Conservation (phyloP, 2,888 invertebrate species). For the Incurvaria masculella region DNA sequence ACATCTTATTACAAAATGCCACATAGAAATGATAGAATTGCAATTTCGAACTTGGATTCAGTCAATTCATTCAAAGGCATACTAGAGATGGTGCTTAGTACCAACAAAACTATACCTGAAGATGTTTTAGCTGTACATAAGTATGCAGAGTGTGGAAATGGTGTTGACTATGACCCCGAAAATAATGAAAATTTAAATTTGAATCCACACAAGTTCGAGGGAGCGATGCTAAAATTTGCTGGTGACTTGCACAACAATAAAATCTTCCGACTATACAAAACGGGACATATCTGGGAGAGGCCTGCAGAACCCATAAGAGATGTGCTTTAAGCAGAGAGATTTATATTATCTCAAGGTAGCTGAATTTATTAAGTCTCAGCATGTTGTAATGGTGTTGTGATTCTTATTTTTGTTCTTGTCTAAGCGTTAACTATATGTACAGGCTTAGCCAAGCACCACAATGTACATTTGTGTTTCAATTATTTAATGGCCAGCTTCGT, state of each 20-base stretch:
- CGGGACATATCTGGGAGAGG: slow-evolving; percentile 50
- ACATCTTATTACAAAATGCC: slow-evolving; percentile 41
- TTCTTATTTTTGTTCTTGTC: too few species aligned
- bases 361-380: too few species aligned
- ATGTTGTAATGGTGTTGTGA: too few species aligned
- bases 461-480: too few species aligned
- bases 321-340: slow-evolving; percentile 26
- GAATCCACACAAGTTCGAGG: slow-evolving; percentile 46
- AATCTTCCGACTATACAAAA: slow-evolving; percentile 43
- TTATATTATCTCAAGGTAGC: too few species aligned
- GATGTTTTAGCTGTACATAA: slow-evolving; percentile 43
- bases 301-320: slow-evolving; percentile 36
- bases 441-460: too few species aligned
- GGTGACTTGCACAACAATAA: slow-evolving; percentile 44
- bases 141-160: slow-evolving; percentile 45
- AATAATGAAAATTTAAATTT: slow-evolving; percentile 14
- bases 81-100: slow-evolving; percentile 27
- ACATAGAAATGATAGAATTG: slow-evolving; percentile 26
- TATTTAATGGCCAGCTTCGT: too few species aligned
- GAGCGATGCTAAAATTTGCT: slow-evolving; percentile 49
- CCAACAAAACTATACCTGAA: slow-evolving; percentile 27
- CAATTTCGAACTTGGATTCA: slow-evolving; percentile 41
- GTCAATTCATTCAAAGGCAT: slow-evolving; percentile 45
- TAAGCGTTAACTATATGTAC: too few species aligned
- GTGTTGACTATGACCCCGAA: not conserved